A percentile compares a stretch with the other conserved stretches of the same genome.
Evolutionary conservation across 2,888 invertebrate genomes (phyloP).

Genomic region (Stenichneumon culpator): DNA sequence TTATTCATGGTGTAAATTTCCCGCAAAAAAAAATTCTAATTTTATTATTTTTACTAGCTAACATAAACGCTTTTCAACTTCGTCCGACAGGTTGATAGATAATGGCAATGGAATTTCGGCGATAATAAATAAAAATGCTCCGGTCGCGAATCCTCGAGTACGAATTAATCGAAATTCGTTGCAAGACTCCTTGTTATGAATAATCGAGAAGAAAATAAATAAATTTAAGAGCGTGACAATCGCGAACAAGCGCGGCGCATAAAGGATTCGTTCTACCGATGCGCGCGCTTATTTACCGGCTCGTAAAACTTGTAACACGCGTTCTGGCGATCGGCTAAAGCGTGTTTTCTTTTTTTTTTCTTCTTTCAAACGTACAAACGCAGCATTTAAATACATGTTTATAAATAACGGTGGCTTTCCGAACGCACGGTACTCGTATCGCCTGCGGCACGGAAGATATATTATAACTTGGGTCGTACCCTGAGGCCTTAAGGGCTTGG

Average conservation of each 20-base stretch:
- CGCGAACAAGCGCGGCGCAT: slow-evolving; percentile 29
- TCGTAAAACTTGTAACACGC: slow-evolving; percentile 54
- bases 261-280: slow-evolving; percentile 55
- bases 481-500: slow-evolving; percentile 22
- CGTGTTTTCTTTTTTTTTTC: slow-evolving; percentile 24
- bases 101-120: no score
- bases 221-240: slow-evolving; percentile 28
- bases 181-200: no score
- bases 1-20: no score
- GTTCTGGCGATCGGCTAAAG: slow-evolving; percentile 1
- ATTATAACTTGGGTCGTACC: slow-evolving; percentile 26
- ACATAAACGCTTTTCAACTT: no score
- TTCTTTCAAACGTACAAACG: not conserved
- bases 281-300: slow-evolving; percentile 51
- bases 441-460: slow-evolving; percentile 27
- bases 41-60: no score
- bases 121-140: no score
- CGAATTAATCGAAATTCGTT: no score
- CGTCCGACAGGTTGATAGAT: no score
- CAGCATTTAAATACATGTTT: slow-evolving; percentile 50
- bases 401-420: slow-evolving; percentile 29
- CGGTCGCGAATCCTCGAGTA: no score
- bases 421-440: not conserved
- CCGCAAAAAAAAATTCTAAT: no score
- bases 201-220: not conserved